Evolutionary conservation across 2,888 invertebrate species (phyloP).

Genomic region (Papilio protenor): DNA sequence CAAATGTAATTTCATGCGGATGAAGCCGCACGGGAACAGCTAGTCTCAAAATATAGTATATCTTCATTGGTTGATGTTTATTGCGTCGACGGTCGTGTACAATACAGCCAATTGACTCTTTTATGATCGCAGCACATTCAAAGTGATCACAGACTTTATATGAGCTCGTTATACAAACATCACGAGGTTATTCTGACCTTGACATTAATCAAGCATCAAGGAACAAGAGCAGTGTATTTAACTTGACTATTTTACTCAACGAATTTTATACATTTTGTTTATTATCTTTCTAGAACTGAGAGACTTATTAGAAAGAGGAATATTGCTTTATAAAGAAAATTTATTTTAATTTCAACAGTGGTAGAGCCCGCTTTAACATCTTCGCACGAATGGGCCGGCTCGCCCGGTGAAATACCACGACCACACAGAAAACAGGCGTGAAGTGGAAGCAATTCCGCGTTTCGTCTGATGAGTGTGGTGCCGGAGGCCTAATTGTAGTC

Average conservation of each 20-base stretch:
- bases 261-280: not conserved
- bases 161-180: constrained; percentile 20
- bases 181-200: constrained; percentile 12
- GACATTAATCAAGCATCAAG: constrained; percentile 5
- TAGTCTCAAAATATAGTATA: not conserved
- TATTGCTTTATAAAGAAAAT: not conserved
- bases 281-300: not conserved
- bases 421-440: too few relatives aligned
- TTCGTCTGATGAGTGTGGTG: too few relatives aligned
- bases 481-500: too few relatives aligned
- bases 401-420: too few relatives aligned
- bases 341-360: too few relatives aligned
- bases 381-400: too few relatives aligned
- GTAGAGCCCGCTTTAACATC: too few relatives aligned
- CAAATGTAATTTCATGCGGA: too few relatives aligned
- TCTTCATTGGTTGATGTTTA: not conserved
- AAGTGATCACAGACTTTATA: constrained; percentile 22
- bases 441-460: too few relatives aligned
- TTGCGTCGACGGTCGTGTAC: constrained; percentile 12
- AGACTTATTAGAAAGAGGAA: not conserved
- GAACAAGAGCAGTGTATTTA: not conserved
- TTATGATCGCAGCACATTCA: constrained; percentile 10
- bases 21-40: too few relatives aligned
- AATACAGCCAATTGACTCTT: constrained; percentile 31
- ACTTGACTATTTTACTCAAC: not conserved